These are phyloP conservation scores for Poeciliopsis prolifica DNA, from an alignment of 2,113 vertebrate species.

Conservation along the genomic window DNA sequence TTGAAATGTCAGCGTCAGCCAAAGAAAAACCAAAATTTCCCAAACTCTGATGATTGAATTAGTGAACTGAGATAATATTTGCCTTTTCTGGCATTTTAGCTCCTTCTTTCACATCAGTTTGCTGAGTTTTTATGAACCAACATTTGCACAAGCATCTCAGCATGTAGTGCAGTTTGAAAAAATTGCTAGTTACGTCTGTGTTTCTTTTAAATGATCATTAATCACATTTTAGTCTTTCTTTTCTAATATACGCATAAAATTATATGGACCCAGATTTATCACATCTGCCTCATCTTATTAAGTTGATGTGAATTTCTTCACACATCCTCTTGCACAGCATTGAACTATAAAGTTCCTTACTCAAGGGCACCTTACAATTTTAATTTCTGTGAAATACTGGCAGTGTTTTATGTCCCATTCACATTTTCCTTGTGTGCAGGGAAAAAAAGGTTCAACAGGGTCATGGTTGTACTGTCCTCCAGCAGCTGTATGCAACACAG, in stretches of 20 bases:
- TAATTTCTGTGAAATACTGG: conserved; percentile 2
- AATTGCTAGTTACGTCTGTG: neutral
- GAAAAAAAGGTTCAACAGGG: conserved; percentile 9
- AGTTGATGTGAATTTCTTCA: neutral
- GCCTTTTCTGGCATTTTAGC: neutral
- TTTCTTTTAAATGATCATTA: neutral
- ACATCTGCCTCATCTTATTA: neutral
- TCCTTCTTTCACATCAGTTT: neutral
- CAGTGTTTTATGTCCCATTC: conserved; percentile 1
- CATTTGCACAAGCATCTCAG: neutral
- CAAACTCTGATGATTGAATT: neutral
- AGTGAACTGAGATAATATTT: neutral
- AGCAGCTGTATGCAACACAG: conserved; percentile 40
- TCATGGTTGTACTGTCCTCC: conserved; percentile 12
- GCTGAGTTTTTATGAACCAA: neutral
- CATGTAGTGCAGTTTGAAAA: neutral
- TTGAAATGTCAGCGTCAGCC: neutral
- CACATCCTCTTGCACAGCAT: neutral
- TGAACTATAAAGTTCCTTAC: neutral
- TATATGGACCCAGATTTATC: neutral
- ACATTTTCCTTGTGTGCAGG: conserved; percentile 5
- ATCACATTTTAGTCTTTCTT: neutral
- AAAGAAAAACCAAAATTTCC: neutral
- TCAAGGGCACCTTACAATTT: neutral
- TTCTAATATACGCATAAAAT: neutral